Conservation (phyloP, 2,113 vertebrate species). For the Lophotis ruficrista region DNA sequence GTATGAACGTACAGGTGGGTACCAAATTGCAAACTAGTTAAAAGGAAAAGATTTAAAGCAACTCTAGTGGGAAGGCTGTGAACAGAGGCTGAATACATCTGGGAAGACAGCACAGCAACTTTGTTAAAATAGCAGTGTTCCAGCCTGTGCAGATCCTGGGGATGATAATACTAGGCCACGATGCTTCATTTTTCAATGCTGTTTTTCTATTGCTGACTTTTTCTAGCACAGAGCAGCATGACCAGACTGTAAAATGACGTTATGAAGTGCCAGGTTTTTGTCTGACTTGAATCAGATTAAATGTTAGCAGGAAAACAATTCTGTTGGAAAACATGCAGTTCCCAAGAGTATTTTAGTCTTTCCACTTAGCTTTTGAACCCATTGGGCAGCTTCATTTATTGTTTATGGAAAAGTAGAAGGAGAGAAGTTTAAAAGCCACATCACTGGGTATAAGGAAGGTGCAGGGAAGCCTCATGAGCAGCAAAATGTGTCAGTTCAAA, state of each 20-base stretch:
- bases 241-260: not conserved
- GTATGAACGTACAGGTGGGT: not conserved
- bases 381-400: not conserved
- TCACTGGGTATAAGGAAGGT: not conserved
- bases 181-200: not conserved
- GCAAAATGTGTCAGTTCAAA: not conserved
- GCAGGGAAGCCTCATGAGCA: not conserved
- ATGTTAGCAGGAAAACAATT: not conserved
- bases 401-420: not conserved
- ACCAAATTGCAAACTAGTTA: too few species aligned
- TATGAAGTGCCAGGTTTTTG: not conserved
- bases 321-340: not conserved
- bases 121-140: not conserved
- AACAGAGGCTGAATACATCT: not conserved
- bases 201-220: not conserved
- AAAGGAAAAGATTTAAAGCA: not conserved
- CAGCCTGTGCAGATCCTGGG: not conserved
- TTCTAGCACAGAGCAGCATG: not conserved
- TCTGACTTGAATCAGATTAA: not conserved
- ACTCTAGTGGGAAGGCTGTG: not conserved
- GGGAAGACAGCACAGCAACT: not conserved
- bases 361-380: not conserved
- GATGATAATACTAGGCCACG: not conserved
- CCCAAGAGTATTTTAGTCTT: not conserved
- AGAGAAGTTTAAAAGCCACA: not conserved